Evolutionary conservation across 2,113 vertebrate species (phyloP), one percentile per base, ranked within the genome.

Genomic region (Sinocyclocheilus rhinocerous): DNA sequence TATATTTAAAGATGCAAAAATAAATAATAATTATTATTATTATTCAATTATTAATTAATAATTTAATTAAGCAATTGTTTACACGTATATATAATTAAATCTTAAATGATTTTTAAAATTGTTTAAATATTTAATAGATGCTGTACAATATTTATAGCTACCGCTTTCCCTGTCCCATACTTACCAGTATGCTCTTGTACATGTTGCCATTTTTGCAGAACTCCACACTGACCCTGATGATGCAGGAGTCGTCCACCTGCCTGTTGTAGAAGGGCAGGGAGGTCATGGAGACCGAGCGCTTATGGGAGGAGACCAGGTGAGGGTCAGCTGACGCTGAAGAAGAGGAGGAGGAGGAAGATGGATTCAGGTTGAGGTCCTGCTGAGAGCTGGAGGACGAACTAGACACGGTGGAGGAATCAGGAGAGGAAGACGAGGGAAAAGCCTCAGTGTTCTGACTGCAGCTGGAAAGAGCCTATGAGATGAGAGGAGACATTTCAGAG

Each of bases 131-230:
- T 10, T 45, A 12, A 48, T 48, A 48, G 45, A 55, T 6, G 52
- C 52, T 55, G 52, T 55, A 55, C 16, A 39, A 42, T 42, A 69
- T 18, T 15, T 69, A 16, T 69, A 8, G 26, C 16, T 69, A 6
- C 26, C 0, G 15, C 52, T 69, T 48, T 12, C 42, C 1, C 42
- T 72, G 16, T 48, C 20, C 26, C 10, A 7, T 13, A 83, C 93
- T 95, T 77, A 98, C 97, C 96, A 97, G 86, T 63, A 98, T 97
- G 94, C 97, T 98, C 85, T 96, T 96, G 86, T 98, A 98, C 82
- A 97, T 87, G 83, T 97, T 97, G 22, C 96, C 96, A 0, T 96
- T 94, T 91, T 89, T 95, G 81, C 94, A 88, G 0, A 91, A 92
- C 89, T 96, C 92, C 13, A 97, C 90, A 18, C 95, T 96, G 94